Evolutionary conservation across 2,113 vertebrate genomes (phyloP).

Genomic region (Tamias sibiricus): DNA sequence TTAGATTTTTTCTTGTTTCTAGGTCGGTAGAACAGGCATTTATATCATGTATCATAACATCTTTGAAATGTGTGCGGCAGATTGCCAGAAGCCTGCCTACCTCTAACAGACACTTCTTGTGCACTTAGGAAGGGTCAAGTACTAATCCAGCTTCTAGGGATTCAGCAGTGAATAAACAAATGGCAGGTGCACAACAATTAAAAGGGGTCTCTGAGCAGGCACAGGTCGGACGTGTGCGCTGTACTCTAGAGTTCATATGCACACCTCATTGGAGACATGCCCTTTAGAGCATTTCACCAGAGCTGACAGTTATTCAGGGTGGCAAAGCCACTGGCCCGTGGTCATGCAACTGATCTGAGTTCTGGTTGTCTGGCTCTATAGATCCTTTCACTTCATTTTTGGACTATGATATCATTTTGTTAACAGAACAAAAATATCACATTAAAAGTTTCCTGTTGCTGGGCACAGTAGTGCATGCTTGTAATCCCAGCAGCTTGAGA

Average conservation of each 20-base stretch:
- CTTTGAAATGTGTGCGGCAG: neutral
- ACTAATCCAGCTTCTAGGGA: neutral
- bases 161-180: neutral
- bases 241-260: neutral
- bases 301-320: fast-evolving
- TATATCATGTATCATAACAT: neutral
- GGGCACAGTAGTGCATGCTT: too few relatives aligned
- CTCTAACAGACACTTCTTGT: neutral
- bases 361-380: neutral
- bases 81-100: neutral
- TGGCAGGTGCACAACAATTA: too few relatives aligned
- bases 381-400: neutral
- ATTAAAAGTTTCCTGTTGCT: neutral
- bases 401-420: neutral
- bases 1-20: too few relatives aligned
- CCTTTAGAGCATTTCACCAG: neutral
- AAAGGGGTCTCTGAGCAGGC: neutral
- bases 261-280: fast-evolving
- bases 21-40: neutral
- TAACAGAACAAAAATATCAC: neutral
- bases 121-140: neutral
- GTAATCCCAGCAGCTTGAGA: too few relatives aligned
- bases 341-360: fast-evolving
- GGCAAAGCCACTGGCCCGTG: neutral
- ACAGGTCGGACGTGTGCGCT: neutral